These are phyloP conservation scores for Perizoma affinitatum DNA, from an alignment of 2,888 invertebrate species.

Conservation along the genomic window DNA sequence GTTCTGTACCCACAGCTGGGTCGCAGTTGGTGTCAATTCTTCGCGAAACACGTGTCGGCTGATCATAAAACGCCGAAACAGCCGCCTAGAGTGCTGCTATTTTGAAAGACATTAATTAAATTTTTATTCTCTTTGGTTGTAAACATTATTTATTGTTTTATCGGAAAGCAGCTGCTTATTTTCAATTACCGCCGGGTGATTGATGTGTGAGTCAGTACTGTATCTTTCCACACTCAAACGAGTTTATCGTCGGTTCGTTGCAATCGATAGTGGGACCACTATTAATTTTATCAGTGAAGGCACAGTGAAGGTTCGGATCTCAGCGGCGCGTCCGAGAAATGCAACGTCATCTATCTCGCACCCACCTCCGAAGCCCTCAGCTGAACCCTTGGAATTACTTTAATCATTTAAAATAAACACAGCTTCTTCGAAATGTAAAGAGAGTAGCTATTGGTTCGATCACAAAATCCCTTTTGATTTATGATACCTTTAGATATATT, in stretches of 20 bases:
- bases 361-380: slow-evolving; percentile 54
- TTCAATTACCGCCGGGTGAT: slow-evolving; percentile 74
- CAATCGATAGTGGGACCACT: slow-evolving; percentile 69
- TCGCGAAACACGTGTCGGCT: slow-evolving; percentile 72
- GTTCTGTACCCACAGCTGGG: slow-evolving; percentile 78
- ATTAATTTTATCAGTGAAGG: slow-evolving; percentile 71
- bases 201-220: slow-evolving; percentile 61
- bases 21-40: slow-evolving; percentile 69
- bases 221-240: slow-evolving; percentile 68
- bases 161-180: slow-evolving; percentile 65
- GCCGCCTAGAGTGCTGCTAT: slow-evolving; percentile 42
- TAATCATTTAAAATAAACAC: slow-evolving; percentile 77
- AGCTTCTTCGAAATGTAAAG: slow-evolving; percentile 62
- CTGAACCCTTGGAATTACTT: slow-evolving; percentile 66
- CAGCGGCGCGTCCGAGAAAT: slow-evolving; percentile 56
- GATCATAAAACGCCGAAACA: slow-evolving; percentile 56
- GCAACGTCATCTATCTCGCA: slow-evolving; percentile 74
- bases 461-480: slow-evolving; percentile 67
- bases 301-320: slow-evolving; percentile 56
- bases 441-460: slow-evolving; percentile 61
- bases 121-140: slow-evolving; percentile 45
- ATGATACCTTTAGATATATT: slow-evolving; percentile 55
- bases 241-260: slow-evolving; percentile 63
- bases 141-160: slow-evolving; percentile 59
- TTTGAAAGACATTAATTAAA: slow-evolving; percentile 46